Evolutionary conservation across 2,888 invertebrate genomes (phyloP).

Genomic region (Euclidia mi): DNA sequence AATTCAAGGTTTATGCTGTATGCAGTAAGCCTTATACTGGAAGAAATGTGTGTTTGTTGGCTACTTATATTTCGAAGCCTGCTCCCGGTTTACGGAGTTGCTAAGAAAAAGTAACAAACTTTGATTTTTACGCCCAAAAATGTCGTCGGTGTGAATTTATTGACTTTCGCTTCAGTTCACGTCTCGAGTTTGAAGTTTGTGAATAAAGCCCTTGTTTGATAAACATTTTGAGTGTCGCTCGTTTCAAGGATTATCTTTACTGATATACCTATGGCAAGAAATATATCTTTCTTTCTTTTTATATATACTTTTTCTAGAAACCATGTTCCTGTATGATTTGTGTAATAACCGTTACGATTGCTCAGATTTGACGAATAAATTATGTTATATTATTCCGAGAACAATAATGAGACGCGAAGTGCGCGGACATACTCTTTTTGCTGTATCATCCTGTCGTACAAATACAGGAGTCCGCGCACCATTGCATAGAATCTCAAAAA

Average conservation of each 20-base stretch:
- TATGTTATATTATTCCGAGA: no score
- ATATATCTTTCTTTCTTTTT: not conserved
- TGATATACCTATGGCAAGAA: not conserved
- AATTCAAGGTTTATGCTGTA: not conserved
- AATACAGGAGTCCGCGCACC: no score
- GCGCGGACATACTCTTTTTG: no score
- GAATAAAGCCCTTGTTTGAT: slow-evolving; percentile 21
- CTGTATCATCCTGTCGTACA: no score
- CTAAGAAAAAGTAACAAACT: slow-evolving; percentile 38
- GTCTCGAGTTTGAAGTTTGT: slow-evolving; percentile 13
- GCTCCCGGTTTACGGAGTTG: slow-evolving; percentile 16
- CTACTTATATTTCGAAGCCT: slow-evolving; percentile 30
- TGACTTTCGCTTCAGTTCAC: slow-evolving; percentile 25
- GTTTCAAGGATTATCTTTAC: not conserved
- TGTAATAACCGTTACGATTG: no score
- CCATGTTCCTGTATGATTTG: no score
- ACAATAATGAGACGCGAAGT: no score
- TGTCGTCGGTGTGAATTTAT: slow-evolving; percentile 48
- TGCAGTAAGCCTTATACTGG: slow-evolving; percentile 15
- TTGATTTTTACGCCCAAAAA: slow-evolving; percentile 51
- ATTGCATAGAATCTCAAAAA: no score
- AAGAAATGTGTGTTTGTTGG: slow-evolving; percentile 50
- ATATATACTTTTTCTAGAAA: no score
- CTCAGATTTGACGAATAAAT: no score
- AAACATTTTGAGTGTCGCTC: slow-evolving; percentile 17